Evolutionary conservation across 2,888 invertebrate genomes (phyloP), one percentile per base, ranked within the genome.

Genomic region (Camponotus fellah): DNA sequence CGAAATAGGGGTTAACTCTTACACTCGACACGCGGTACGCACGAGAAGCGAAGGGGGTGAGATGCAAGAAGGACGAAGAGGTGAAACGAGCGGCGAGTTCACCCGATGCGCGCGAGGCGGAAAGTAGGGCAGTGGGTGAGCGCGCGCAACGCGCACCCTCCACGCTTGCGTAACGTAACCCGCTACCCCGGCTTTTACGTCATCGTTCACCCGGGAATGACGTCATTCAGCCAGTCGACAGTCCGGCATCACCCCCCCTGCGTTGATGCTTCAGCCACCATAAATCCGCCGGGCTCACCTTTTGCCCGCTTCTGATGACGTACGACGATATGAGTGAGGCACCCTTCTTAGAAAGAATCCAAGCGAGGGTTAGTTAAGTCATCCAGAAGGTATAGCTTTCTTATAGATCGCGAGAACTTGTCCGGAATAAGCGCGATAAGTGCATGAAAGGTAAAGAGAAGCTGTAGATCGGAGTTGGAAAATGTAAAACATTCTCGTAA

Each of bases 111-210:
- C 64, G 82, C 58, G 66, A 68, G 49, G 77, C 37, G 43, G 80
- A 84, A 88, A 89, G 89, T 94, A 92, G 94, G 94, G 89, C 94
- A 94, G 92, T 93, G 92, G 94, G 93, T 93, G 93, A 93, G 94
- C 92, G 91, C 89, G 92, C 91, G 79, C 71, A 60, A 71, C 71
- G 79, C 77, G 56, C 71, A 79, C 85, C 87, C 88, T 86, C 90
- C 87, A 90, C 92, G 92, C 93, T 92, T 92, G 91, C 92, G 93
- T 93, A 92, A 92, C 93, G 92, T 93, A 93, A 92, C 88, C 89
- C 88, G 26, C 2, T 92, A 82, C 91, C 92, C 76, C 91, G 91
- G 92, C 90, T 92, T 92, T 93, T 93, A 94, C 94, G 94, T 94
- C 94, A 94, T 90, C 91, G 92, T 88, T 87, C 84, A 75, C 77